A percentile compares a stretch with the other conserved stretches of the same genome.
Evolutionary conservation across 2,797 vertebrate species (phyloP).

Genomic region (Myripristis murdjan): DNA sequence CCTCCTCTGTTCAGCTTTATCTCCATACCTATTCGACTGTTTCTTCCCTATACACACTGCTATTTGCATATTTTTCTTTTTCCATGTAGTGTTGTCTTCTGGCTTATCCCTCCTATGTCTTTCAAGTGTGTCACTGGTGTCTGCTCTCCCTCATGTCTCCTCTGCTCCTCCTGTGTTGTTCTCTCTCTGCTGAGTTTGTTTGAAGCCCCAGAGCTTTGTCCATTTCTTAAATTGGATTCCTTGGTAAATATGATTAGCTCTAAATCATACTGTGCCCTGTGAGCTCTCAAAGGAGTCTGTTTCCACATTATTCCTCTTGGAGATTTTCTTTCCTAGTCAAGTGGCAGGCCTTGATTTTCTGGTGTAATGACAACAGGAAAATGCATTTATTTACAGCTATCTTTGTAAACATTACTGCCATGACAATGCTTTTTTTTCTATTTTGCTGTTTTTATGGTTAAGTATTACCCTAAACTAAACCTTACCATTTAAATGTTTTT

Average conservation of each 20-base stretch:
- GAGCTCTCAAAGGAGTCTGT: slow-evolving; percentile 25
- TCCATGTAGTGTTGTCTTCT: neutral
- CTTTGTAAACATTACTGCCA: neutral
- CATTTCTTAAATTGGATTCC: slow-evolving; percentile 61
- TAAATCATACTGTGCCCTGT: slow-evolving; percentile 27
- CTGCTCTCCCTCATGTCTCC: neutral
- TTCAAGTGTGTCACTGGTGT: neutral
- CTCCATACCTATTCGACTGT: neutral
- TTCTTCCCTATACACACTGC: neutral
- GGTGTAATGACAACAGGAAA: neutral
- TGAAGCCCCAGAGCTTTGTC: slow-evolving; percentile 16
- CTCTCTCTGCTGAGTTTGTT: slow-evolving; percentile 16
- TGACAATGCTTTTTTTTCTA: neutral
- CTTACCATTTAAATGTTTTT: too few relatives aligned
- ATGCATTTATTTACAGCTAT: slow-evolving; percentile 1
- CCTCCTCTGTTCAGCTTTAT: neutral
- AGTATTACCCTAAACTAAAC: too few relatives aligned
- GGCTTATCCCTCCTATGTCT: neutral
- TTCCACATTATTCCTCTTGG: slow-evolving; percentile 21
- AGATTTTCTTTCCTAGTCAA: neutral
- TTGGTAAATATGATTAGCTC: slow-evolving; percentile 63
- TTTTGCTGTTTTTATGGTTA: neutral
- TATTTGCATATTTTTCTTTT: neutral
- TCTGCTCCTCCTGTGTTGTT: slow-evolving; percentile 1
- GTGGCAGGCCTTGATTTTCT: neutral